phyloP scores from a whole-genome alignment of 1,140 invertebrate genomes.

The Helicoverpa zea region DNA sequence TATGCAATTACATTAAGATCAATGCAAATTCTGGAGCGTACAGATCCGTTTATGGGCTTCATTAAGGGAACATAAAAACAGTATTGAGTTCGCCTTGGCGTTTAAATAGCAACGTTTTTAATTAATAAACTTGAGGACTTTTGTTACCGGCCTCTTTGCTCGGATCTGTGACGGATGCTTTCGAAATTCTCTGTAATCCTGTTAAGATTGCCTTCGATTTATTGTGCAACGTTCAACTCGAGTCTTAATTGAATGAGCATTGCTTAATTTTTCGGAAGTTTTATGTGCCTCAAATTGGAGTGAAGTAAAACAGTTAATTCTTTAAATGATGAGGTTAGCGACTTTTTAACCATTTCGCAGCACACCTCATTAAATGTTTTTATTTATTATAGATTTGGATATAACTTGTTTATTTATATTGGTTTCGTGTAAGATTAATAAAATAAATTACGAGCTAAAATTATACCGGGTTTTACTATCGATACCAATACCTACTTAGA shows the following conservation, averaged over 20 bases:
- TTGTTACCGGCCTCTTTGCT: slow-evolving; percentile 48
- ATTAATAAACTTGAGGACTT: slow-evolving; percentile 70
- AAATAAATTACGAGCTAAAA: background rate
- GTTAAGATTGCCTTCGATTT: slow-evolving; percentile 45
- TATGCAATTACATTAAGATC: slow-evolving; percentile 70
- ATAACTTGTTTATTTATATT: background rate
- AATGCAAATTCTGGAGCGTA: slow-evolving; percentile 81
- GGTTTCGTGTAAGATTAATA: background rate
- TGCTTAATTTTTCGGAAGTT: slow-evolving; percentile 40
- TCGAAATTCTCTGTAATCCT: slow-evolving; percentile 50
- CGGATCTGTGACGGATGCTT: slow-evolving; percentile 62
- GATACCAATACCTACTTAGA: too few species aligned
- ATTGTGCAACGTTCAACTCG: slow-evolving; percentile 46
- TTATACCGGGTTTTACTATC: too few species aligned
- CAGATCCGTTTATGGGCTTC: slow-evolving; percentile 76
- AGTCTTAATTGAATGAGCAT: slow-evolving; percentile 50
- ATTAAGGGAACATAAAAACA: slow-evolving; percentile 76
- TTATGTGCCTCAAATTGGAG: slow-evolving; percentile 24
- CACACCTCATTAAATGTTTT: background rate
- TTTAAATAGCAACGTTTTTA: slow-evolving; percentile 72
- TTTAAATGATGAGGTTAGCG: background rate
- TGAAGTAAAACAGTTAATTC: slow-evolving; percentile 10
- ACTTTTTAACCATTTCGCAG: background rate
- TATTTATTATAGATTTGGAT: too few species aligned
- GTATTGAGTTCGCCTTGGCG: slow-evolving; percentile 62